These are phyloP conservation scores for Oreochromis tanganicae DNA, from an alignment of 2,113 vertebrate species.

Conservation along the genomic window DNA sequence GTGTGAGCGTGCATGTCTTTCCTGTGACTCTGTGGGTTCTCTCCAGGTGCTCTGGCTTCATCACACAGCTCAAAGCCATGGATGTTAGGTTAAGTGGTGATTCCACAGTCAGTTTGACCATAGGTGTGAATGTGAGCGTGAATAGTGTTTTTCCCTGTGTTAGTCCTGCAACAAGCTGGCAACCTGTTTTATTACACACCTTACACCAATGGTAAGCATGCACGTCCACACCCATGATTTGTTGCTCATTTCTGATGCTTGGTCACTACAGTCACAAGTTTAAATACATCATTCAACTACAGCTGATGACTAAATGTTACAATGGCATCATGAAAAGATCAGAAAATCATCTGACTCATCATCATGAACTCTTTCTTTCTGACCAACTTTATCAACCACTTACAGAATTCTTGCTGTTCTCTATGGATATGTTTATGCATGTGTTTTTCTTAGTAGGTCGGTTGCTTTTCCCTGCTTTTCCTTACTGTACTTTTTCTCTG, in stretches of 20 bases:
- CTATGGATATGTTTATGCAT: background rate
- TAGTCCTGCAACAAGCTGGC: background rate
- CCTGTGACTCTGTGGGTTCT: background rate
- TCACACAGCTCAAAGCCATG: background rate
- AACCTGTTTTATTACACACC: background rate
- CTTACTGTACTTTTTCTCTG: background rate
- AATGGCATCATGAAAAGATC: background rate
- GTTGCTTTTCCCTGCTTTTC: background rate
- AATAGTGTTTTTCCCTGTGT: background rate
- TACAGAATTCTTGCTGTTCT: background rate
- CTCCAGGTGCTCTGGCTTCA: background rate
- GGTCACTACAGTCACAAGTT: background rate
- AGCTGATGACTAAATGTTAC: background rate
- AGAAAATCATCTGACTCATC: background rate
- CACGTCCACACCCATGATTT: background rate
- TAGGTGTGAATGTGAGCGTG: background rate
- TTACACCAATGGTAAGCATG: background rate
- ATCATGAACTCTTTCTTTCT: background rate
- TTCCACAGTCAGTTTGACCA: background rate
- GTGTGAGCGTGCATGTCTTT: background rate
- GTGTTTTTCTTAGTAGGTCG: background rate
- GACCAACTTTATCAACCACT: background rate
- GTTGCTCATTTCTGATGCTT: background rate
- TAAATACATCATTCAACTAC: background rate
- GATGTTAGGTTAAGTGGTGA: background rate